Conservation (phyloP, 2,888 invertebrate species). For the Tenthredo amoena region DNA sequence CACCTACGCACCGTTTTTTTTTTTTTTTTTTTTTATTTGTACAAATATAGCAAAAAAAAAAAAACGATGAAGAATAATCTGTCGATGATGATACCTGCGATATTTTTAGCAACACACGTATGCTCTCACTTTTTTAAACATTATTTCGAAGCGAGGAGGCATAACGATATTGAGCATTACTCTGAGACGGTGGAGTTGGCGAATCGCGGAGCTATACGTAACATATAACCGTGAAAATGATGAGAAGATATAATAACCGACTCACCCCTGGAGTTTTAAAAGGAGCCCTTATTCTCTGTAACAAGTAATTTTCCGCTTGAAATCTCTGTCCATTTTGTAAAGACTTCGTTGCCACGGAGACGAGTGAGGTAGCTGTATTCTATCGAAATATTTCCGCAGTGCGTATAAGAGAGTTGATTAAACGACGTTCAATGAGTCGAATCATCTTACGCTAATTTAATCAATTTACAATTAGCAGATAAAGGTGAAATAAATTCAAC, state of each 20-base stretch:
- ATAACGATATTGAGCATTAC: background rate
- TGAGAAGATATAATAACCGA: background rate
- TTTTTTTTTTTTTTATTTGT: background rate
- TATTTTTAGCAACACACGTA: too few relatives aligned
- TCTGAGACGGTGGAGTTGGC: too few relatives aligned
- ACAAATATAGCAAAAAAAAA: too few relatives aligned
- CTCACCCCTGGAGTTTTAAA: background rate
- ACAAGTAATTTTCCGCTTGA: background rate
- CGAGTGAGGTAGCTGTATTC: background rate
- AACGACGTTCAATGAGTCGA: background rate
- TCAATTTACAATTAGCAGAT: background rate
- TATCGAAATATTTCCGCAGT: background rate
- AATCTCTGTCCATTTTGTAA: background rate
- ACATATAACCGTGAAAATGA: background rate
- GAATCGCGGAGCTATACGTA: background rate
- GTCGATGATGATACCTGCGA: too few relatives aligned
- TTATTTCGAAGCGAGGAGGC: too few relatives aligned
- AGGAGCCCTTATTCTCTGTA: conserved; percentile 10
- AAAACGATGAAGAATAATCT: too few relatives aligned
- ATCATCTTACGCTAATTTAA: background rate
- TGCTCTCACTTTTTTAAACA: too few relatives aligned
- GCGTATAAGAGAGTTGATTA: background rate
- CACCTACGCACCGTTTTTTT: too few relatives aligned
- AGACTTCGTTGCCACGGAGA: background rate
- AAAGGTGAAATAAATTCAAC: background rate